Evolutionary conservation across 2,113 vertebrate genomes (phyloP).

Genomic region (Scopus umbretta): DNA sequence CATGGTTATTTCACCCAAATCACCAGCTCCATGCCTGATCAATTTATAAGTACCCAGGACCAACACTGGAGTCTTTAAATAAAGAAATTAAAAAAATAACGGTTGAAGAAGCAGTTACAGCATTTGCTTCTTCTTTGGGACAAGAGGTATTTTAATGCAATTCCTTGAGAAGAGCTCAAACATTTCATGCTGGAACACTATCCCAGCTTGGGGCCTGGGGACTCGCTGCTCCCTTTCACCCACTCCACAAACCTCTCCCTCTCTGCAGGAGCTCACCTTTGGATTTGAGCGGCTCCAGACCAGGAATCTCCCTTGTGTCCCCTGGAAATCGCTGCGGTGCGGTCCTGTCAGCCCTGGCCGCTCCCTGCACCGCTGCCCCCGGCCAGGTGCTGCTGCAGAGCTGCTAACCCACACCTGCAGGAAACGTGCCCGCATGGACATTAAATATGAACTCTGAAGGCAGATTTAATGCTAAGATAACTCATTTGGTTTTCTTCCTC

Average conservation of each 20-base stretch:
- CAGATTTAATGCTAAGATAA: neutral
- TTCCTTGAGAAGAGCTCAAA: neutral
- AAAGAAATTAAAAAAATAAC: neutral
- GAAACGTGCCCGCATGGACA: neutral
- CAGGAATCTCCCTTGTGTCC: neutral
- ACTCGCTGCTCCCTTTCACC: neutral
- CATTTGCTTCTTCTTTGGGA: neutral
- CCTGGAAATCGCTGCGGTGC: fast-evolving
- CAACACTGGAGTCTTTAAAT: neutral
- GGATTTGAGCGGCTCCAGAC: neutral
- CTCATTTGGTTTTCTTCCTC: neutral
- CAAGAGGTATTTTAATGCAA: neutral
- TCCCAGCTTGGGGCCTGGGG: neutral
- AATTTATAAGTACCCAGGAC: neutral
- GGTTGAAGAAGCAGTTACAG: neutral
- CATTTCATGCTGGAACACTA: neutral
- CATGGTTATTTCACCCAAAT: neutral
- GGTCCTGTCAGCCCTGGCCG: neutral
- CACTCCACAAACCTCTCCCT: neutral
- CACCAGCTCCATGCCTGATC: neutral
- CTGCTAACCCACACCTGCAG: neutral
- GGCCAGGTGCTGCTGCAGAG: neutral
- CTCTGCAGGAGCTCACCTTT: neutral
- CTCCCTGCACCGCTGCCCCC: fast-evolving
- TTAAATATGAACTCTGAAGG: neutral